These are phyloP conservation scores for Sciurus vulgaris DNA, from an alignment of 2,797 vertebrate species.

Conservation along the genomic window DNA sequence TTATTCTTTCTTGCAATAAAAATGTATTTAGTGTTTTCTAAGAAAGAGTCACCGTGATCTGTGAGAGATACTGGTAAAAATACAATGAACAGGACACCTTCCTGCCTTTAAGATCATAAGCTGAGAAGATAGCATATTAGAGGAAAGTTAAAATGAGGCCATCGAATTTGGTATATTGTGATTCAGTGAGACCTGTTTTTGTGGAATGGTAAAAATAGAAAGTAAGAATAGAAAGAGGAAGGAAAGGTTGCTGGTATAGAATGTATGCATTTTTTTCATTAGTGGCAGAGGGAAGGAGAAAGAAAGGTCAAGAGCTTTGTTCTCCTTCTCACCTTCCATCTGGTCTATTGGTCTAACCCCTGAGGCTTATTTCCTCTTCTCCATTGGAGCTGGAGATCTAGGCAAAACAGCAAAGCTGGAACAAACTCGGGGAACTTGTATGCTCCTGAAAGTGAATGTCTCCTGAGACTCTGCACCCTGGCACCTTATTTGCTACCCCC, in stretches of 20 bases:
- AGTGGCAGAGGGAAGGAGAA: background rate
- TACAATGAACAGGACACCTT: background rate
- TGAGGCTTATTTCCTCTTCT: background rate
- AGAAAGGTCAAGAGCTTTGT: background rate
- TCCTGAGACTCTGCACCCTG: background rate
- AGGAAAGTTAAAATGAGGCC: background rate
- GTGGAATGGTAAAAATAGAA: conserved; percentile 11
- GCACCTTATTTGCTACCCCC: background rate
- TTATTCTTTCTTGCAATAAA: background rate
- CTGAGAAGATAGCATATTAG: background rate
- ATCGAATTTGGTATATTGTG: background rate
- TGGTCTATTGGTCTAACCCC: background rate
- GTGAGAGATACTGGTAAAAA: background rate
- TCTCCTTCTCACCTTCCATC: background rate
- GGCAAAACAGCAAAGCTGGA: background rate
- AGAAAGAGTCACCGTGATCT: background rate
- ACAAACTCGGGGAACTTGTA: too few species aligned
- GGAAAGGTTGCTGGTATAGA: background rate
- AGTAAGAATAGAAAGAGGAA: conserved; percentile 8
- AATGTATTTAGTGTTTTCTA: background rate
- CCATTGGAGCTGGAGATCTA: background rate
- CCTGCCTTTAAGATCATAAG: background rate
- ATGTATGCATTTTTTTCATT: background rate
- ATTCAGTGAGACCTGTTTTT: background rate
- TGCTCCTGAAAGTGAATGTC: background rate